Evolutionary conservation across 2,888 invertebrate species (phyloP).

Genomic region (Aethes cnicana): DNA sequence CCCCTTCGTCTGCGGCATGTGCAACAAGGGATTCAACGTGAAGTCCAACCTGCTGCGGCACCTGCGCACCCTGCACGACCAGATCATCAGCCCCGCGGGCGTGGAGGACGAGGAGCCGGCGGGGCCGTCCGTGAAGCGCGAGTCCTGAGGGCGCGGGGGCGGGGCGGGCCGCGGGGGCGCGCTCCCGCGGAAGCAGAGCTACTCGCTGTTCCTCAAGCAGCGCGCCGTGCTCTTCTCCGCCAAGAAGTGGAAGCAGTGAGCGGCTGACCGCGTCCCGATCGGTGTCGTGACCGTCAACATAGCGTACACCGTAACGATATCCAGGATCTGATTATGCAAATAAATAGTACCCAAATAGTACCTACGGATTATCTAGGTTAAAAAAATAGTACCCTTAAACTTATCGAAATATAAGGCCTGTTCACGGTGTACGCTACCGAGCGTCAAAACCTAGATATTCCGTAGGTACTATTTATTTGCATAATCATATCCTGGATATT

Average conservation of each 20-base stretch:
- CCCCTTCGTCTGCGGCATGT: slow-evolving; percentile 88
- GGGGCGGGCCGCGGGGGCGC: slow-evolving; percentile 48
- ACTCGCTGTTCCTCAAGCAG: slow-evolving; percentile 77
- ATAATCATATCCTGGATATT: too few species aligned
- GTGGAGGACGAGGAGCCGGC: slow-evolving; percentile 53
- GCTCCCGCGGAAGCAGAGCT: slow-evolving; percentile 65
- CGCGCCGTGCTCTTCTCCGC: slow-evolving; percentile 79
- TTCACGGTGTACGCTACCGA: too few species aligned
- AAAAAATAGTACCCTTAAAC: not conserved
- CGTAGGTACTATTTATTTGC: too few species aligned
- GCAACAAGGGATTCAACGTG: slow-evolving; percentile 90
- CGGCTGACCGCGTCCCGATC: slow-evolving; percentile 26
- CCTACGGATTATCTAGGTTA: too few species aligned
- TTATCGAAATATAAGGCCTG: too few species aligned
- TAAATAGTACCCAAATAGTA: too few species aligned
- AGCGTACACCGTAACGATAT: too few species aligned
- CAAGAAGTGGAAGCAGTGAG: slow-evolving; percentile 78
- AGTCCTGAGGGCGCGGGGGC: slow-evolving; percentile 76
- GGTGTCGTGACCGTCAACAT: not conserved
- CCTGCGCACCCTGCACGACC: slow-evolving; percentile 88
- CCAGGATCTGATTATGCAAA: too few species aligned
- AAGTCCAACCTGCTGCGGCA: slow-evolving; percentile 89
- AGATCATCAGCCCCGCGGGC: slow-evolving; percentile 70
- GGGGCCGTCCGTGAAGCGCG: slow-evolving; percentile 55
- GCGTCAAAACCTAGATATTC: too few species aligned